Conservation (phyloP, 2,113 vertebrate genomes). For the Hydrochoerus hydrochaeris region DNA sequence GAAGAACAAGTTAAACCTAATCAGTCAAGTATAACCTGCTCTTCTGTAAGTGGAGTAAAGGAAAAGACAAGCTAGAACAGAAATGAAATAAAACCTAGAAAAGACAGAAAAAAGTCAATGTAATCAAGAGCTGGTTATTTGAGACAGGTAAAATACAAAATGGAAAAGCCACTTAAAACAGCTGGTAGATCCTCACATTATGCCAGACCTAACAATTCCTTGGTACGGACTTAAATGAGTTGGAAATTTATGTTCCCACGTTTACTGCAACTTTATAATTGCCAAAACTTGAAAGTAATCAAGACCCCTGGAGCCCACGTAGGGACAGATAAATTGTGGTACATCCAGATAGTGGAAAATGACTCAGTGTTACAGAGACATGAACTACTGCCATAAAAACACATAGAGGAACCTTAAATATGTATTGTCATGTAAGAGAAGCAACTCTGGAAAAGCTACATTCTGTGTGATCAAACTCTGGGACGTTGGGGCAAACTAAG, state of each 20-base stretch:
- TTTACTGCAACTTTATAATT: not conserved
- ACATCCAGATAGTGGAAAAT: not conserved
- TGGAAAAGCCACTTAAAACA: not conserved
- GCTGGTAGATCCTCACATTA: not conserved
- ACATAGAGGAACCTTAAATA: not conserved
- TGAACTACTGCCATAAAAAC: not conserved
- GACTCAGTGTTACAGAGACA: not conserved
- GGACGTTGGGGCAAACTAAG: not conserved
- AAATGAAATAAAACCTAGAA: not conserved
- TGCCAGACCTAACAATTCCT: not conserved
- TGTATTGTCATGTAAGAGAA: not conserved
- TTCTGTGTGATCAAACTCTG: not conserved
- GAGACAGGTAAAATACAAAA: not conserved
- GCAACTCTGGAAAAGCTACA: not conserved
- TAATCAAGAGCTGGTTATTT: not conserved
- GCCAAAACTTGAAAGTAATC: not conserved
- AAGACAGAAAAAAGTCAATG: not conserved
- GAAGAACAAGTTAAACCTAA: slow-evolving; percentile 6
- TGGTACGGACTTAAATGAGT: not conserved
- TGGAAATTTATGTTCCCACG: not conserved
- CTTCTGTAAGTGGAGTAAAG: not conserved
- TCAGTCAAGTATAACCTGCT: not conserved
- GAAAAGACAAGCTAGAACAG: not conserved
- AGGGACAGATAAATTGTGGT: not conserved
- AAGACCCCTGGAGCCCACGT: not conserved